Percentiles rank a stretch among this genome's conserved stretches.
Evolutionary conservation across 2,797 vertebrate species (phyloP).

Genomic region (Amblyopsis hoosieri): DNA sequence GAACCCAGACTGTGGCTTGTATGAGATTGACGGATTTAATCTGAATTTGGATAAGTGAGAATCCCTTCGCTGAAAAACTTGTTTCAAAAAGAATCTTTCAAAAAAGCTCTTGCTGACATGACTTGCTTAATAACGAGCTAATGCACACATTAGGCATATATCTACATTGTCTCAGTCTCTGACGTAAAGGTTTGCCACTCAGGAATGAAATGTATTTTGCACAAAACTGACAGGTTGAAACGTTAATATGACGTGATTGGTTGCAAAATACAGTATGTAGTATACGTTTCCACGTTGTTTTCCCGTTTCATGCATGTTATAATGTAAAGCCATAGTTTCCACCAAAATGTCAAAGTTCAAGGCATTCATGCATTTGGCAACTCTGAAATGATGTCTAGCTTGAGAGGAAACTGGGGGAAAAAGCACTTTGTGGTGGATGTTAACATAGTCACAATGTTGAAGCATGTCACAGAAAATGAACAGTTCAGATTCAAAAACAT

Average conservation of each 20-base stretch:
- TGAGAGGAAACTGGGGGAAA: slow-evolving; percentile 76
- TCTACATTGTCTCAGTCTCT: slow-evolving; percentile 65
- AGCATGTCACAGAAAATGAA: slow-evolving; percentile 49
- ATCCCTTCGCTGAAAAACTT: slow-evolving; percentile 71
- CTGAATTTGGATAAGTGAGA: slow-evolving; percentile 55
- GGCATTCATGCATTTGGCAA: slow-evolving; percentile 93
- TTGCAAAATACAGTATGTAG: slow-evolving; percentile 65
- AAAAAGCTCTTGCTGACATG: slow-evolving; percentile 79
- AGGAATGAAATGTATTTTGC: slow-evolving; percentile 71
- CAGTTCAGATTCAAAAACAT: too few species aligned
- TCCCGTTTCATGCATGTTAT: slow-evolving; percentile 80
- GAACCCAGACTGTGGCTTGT: slow-evolving; percentile 30
- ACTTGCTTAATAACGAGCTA: slow-evolving; percentile 76
- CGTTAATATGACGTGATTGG: slow-evolving; percentile 59
- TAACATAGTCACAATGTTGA: slow-evolving; percentile 68
- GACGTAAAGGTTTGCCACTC: slow-evolving; percentile 80
- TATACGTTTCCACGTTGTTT: slow-evolving; percentile 63
- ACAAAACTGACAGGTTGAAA: slow-evolving; percentile 59
- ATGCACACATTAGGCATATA: slow-evolving; percentile 75
- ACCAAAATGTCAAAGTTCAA: slow-evolving; percentile 79
- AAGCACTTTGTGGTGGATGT: slow-evolving; percentile 78
- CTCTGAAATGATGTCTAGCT: slow-evolving; percentile 75
- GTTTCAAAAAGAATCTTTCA: slow-evolving; percentile 46
- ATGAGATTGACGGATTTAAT: slow-evolving; percentile 26
- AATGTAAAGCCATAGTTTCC: slow-evolving; percentile 66